Evolutionary conservation across 2,113 vertebrate species (phyloP).

Genomic region (Halcyon malimbica): DNA sequence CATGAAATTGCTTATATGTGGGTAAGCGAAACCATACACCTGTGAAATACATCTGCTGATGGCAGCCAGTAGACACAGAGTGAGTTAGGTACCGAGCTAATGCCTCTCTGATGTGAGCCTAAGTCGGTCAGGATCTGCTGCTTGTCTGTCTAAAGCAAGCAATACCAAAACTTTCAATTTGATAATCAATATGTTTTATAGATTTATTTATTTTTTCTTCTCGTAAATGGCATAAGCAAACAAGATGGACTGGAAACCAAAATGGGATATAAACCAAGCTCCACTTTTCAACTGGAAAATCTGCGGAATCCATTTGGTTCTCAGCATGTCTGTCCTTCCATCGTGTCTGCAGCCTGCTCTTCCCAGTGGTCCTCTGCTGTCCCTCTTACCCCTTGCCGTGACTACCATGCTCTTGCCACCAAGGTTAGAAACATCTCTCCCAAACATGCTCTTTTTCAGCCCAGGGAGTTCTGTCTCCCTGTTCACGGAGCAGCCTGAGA

Average conservation of each 20-base stretch:
- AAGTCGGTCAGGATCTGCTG: neutral
- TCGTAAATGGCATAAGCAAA: neutral
- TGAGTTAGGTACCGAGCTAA: neutral
- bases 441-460: accelerated
- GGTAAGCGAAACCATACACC: constrained; percentile 15
- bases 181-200: neutral
- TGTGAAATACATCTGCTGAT: constrained; percentile 6
- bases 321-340: neutral
- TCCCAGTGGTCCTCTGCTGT: neutral
- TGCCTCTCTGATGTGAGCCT: neutral
- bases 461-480: neutral
- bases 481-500: neutral
- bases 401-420: neutral
- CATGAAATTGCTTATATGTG: neutral
- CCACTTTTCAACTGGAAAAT: neutral
- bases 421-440: neutral
- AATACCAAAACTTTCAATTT: neutral
- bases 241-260: neutral
- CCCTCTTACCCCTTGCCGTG: neutral
- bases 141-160: neutral
- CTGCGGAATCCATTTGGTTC: neutral
- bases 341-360: neutral
- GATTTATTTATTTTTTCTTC: neutral
- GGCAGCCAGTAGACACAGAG: neutral
- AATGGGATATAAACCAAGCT: neutral